phyloP scores from a whole-genome alignment of 2,113 vertebrate species.

The Cardinalis cardinalis region DNA sequence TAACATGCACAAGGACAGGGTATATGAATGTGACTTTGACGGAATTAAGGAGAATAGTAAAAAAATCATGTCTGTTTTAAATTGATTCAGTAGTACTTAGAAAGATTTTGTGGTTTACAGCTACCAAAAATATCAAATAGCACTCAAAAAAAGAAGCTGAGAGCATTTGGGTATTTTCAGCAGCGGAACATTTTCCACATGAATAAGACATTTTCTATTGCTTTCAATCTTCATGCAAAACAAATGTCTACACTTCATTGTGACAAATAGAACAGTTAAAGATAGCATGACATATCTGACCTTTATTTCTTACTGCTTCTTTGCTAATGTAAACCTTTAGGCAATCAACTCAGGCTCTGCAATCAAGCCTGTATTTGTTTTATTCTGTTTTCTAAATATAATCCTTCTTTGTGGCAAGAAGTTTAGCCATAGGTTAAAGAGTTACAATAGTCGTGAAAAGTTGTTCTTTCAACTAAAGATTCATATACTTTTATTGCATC shows the following conservation, averaged over 20 bases:
- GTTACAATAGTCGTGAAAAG: background rate
- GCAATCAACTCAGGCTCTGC: background rate
- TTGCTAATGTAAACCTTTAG: background rate
- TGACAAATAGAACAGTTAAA: background rate
- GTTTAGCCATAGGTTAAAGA: background rate
- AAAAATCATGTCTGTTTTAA: background rate
- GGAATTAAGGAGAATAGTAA: background rate
- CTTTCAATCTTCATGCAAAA: background rate
- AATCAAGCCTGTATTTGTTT: background rate
- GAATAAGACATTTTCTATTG: background rate
- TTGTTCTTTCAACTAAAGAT: background rate
- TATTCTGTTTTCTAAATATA: background rate
- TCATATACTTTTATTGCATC: background rate
- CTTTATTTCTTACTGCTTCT: background rate
- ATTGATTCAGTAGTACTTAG: background rate
- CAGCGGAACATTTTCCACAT: background rate
- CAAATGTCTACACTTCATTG: background rate
- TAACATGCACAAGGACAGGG: background rate
- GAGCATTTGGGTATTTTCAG: background rate
- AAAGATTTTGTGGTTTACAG: background rate
- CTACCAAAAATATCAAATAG: background rate
- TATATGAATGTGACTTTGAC: background rate
- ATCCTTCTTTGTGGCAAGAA: background rate
- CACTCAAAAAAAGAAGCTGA: background rate
- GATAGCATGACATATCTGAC: background rate